A percentile compares a stretch with the other conserved stretches of the same genome.
These are phyloP conservation scores for Perodicticus potto DNA, from an alignment of 2,797 vertebrate species.

Conservation along the genomic window DNA sequence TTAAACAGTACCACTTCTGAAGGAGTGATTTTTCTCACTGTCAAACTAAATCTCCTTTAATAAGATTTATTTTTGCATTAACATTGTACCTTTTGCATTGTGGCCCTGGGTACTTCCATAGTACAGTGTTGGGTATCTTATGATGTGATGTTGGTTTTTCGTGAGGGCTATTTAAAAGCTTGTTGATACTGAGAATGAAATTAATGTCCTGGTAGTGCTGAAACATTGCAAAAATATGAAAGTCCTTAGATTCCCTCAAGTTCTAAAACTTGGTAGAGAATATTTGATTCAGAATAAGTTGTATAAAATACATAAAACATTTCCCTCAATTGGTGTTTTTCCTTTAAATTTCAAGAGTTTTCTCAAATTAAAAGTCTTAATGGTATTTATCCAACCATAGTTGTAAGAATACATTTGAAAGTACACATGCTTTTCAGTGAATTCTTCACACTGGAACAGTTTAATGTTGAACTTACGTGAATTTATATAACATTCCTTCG, in stretches of 20 bases:
- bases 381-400: not conserved
- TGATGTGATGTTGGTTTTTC: constrained; percentile 48
- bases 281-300: constrained; percentile 38
- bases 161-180: not conserved
- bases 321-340: constrained; percentile 11
- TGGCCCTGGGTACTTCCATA: not conserved
- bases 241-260: not conserved
- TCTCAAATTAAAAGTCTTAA: constrained; percentile 11
- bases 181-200: constrained; percentile 27
- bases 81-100: not conserved
- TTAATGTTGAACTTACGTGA: constrained; percentile 18
- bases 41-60: constrained; percentile 58
- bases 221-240: constrained; percentile 50
- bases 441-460: constrained; percentile 30
- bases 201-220: constrained; percentile 38
- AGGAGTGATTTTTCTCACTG: constrained; percentile 51
- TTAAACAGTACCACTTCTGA: not conserved
- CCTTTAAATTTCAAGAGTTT: constrained; percentile 39
- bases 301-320: constrained; percentile 20
- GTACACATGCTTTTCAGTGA: not conserved
- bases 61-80: constrained; percentile 25
- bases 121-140: not conserved
- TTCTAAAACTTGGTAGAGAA: constrained; percentile 53
- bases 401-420: constrained; percentile 50
- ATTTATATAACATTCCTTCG: constrained; percentile 21